phyloP scores from a whole-genome alignment of 2,797 vertebrate species.

The Pagetopsis macropterus region DNA sequence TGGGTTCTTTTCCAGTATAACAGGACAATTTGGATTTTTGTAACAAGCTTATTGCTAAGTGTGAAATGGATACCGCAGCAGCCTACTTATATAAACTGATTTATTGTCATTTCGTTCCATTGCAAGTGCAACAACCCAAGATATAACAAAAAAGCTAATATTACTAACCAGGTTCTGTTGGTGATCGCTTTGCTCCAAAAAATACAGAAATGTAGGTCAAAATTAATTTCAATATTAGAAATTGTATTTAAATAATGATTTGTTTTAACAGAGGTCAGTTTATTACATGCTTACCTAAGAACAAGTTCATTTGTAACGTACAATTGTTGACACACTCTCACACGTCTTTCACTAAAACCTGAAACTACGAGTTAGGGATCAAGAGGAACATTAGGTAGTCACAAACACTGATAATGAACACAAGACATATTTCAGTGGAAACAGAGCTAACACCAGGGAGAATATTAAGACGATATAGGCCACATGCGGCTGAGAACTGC shows the following conservation, averaged over 20 bases:
- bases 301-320: background rate
- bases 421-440: slow-evolving; percentile 23
- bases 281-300: background rate
- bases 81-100: background rate
- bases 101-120: background rate
- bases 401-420: slow-evolving; percentile 29
- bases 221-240: background rate
- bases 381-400: slow-evolving; percentile 16
- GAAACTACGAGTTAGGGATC: slow-evolving; percentile 12
- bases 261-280: background rate
- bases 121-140: no score
- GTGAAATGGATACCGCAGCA: background rate
- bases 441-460: slow-evolving; percentile 32
- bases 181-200: no score
- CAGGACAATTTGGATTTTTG: slow-evolving; percentile 5
- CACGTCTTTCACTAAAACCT: slow-evolving; percentile 5
- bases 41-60: slow-evolving; percentile 2
- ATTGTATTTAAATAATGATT: background rate
- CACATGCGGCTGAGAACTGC: slow-evolving; percentile 47
- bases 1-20: background rate
- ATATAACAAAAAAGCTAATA: no score
- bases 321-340: background rate
- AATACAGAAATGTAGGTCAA: background rate
- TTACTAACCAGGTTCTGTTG: no score
- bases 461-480: slow-evolving; percentile 39